Evolutionary conservation across 2,113 vertebrate species (phyloP).

Genomic region (Jacana jacana): DNA sequence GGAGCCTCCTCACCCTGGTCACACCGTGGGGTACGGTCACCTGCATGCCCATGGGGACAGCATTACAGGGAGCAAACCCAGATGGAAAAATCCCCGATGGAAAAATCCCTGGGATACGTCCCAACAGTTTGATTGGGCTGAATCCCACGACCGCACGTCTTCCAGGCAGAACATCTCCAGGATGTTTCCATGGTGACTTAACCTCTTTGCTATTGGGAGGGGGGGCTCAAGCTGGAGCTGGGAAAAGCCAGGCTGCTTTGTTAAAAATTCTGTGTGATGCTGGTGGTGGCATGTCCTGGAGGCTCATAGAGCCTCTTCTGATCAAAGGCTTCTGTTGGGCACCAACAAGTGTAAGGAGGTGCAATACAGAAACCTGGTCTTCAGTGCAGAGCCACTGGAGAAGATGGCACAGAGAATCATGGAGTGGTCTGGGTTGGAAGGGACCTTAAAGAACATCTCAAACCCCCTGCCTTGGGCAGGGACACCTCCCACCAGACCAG

Average conservation of each 20-base stretch:
- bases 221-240: not conserved
- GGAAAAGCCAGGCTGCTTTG: not conserved
- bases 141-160: rapidly evolving
- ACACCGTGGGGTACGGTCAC: not conserved
- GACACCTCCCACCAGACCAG: not conserved
- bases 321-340: not conserved
- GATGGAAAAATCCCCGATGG: not conserved
- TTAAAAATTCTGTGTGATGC: not conserved
- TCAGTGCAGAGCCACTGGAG: not conserved
- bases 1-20: not conserved
- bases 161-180: not conserved
- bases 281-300: rapidly evolving
- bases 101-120: not conserved
- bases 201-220: not conserved
- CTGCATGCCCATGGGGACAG: rapidly evolving
- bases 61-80: not conserved
- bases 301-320: not conserved
- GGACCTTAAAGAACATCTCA: not conserved
- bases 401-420: not conserved
- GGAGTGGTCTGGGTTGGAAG: not conserved
- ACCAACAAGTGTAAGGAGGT: not conserved
- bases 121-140: rapidly evolving
- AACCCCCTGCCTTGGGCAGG: not conserved
- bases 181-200: constrained; percentile 23
- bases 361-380: not conserved